A percentile compares a stretch with the other conserved stretches of the same genome.
phyloP scores from a whole-genome alignment of 2,888 invertebrate species.

The Teleiodes luculella region DNA sequence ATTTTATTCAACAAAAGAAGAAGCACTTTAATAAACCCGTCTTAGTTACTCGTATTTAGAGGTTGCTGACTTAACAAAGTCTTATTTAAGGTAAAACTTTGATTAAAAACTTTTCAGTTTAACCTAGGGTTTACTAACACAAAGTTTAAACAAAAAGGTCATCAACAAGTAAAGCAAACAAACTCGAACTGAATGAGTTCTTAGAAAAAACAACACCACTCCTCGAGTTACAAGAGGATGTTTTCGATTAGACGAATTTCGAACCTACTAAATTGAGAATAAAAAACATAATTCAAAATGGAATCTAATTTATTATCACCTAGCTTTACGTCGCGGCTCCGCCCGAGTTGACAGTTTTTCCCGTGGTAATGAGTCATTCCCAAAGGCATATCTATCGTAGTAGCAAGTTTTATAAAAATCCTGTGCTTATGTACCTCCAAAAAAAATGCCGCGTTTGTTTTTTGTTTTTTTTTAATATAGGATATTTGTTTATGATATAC shows the following conservation, averaged over 20 bases:
- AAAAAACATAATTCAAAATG: no score
- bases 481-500: no score
- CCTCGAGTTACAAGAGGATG: not conserved
- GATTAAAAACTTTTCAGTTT: conserved; percentile 7
- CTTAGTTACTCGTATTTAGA: not conserved
- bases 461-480: no score
- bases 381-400: no score
- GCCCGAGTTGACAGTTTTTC: no score
- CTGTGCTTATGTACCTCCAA: no score
- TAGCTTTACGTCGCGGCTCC: no score
- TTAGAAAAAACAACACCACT: not conserved
- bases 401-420: no score
- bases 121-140: conserved; percentile 5
- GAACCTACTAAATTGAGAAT: not conserved
- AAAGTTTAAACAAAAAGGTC: conserved; percentile 6
- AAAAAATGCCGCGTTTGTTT: no score
- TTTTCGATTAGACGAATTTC: not conserved
- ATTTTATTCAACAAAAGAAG: not conserved
- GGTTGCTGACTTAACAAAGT: conserved; percentile 5
- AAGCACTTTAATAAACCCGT: not conserved
- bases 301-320: no score
- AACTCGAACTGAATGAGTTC: not conserved
- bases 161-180: conserved; percentile 2
- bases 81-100: conserved; percentile 3
- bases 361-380: no score